A percentile compares a stretch with the other conserved stretches of the same genome.
phyloP scores from a whole-genome alignment of 2,797 vertebrate genomes.

The Miichthys miiuy region DNA sequence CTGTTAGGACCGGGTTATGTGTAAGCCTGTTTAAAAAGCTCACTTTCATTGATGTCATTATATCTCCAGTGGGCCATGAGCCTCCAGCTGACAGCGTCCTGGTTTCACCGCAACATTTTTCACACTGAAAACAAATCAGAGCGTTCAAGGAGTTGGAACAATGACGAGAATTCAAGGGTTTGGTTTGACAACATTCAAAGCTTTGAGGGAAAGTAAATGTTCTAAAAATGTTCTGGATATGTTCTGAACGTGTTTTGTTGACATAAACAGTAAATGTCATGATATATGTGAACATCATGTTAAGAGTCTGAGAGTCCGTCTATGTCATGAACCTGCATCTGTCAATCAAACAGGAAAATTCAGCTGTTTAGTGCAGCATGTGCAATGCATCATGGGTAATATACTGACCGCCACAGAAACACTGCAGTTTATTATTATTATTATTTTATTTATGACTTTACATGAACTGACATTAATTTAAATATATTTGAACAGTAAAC shows the following conservation, averaged over 20 bases:
- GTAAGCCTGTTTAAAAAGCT: conserved; percentile 73
- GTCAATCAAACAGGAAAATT: neutral
- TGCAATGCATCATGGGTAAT: neutral
- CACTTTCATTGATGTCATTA: conserved; percentile 79
- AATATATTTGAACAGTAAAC: too few species aligned
- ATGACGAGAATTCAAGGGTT: conserved; percentile 68
- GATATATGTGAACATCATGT: neutral
- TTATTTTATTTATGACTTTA: too few species aligned
- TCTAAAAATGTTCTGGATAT: too few species aligned
- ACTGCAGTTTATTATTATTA: too few species aligned
- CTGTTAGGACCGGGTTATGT: conserved; percentile 65
- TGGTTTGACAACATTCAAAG: conserved; percentile 37
- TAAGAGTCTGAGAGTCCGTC: neutral
- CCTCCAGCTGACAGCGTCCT: conserved; percentile 77
- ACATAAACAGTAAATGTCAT: conserved; percentile 7
- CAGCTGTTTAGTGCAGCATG: neutral
- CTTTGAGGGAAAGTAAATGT: conserved; percentile 21
- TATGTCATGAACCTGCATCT: neutral
- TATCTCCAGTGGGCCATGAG: conserved; percentile 82
- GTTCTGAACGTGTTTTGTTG: too few species aligned
- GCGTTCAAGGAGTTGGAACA: conserved; percentile 71
- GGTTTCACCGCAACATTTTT: conserved; percentile 69
- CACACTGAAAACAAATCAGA: conserved; percentile 75
- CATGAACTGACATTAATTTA: too few species aligned
- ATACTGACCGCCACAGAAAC: neutral